These are phyloP conservation scores for Spizaetus ornatus DNA, from an alignment of 2,113 vertebrate species.

Conservation along the genomic window DNA sequence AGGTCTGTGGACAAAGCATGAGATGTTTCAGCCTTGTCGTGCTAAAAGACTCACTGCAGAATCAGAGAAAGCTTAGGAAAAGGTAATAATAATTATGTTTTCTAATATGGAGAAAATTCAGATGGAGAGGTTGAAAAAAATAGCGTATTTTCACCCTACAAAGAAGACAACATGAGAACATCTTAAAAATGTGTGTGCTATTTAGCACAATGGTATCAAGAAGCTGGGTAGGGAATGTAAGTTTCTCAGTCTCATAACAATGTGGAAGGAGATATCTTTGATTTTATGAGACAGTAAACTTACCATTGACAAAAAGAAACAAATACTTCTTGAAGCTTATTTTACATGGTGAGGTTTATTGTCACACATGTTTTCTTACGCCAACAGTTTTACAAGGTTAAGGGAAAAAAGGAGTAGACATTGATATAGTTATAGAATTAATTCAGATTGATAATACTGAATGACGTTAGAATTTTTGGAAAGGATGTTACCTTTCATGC, in stretches of 20 bases:
- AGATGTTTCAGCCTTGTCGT: not conserved
- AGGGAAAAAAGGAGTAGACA: not conserved
- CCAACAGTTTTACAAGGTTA: not conserved
- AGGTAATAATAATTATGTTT: not conserved
- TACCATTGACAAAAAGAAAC: not conserved
- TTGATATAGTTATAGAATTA: not conserved
- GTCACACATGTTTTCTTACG: not conserved
- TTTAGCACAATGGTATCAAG: not conserved
- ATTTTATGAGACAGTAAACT: not conserved
- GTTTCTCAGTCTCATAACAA: not conserved
- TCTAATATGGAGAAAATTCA: not conserved
- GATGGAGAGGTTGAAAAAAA: not conserved
- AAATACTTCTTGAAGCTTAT: not conserved
- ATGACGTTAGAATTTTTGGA: not conserved
- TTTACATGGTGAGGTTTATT: not conserved
- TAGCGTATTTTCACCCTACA: not conserved
- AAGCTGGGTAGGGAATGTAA: not conserved
- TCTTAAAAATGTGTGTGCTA: not conserved
- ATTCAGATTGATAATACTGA: not conserved
- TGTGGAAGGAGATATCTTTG: not conserved
- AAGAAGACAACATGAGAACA: not conserved
- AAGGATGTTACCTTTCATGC: not conserved
- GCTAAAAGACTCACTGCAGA: not conserved
- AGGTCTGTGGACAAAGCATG: not conserved
- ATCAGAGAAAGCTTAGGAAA: not conserved